These are phyloP conservation scores for Trematocara stigmaticum DNA, from an alignment of 2,113 vertebrate genomes.

Conservation along the genomic window DNA sequence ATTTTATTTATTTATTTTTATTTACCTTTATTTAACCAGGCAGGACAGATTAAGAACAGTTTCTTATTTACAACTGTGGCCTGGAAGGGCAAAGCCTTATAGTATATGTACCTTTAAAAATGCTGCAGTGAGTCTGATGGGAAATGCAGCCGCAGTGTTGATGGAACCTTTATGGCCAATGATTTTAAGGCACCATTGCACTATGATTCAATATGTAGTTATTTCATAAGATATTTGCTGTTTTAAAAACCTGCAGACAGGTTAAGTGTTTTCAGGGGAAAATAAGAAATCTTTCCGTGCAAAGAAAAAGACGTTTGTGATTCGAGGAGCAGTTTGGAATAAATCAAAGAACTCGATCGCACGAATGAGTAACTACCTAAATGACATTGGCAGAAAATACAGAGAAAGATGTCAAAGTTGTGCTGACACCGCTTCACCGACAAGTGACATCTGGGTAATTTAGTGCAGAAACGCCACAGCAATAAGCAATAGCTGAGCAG, in stretches of 20 bases:
- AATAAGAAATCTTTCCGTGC: background rate
- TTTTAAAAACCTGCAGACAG: background rate
- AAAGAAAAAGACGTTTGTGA: background rate
- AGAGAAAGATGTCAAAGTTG: background rate
- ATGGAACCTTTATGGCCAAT: background rate
- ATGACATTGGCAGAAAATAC: background rate
- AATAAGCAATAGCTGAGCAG: background rate
- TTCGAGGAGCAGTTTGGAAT: background rate
- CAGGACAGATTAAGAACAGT: no score
- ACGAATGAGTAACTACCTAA: background rate
- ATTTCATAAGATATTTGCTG: background rate
- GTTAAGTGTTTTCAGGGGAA: background rate
- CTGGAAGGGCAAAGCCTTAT: no score
- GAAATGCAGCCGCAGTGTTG: background rate
- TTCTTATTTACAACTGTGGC: no score
- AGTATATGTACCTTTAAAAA: background rate
- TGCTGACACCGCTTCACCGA: background rate
- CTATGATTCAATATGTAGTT: background rate
- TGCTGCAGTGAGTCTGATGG: background rate
- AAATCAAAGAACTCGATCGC: background rate
- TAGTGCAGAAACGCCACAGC: background rate
- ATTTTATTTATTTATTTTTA: background rate
- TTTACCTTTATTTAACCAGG: no score
- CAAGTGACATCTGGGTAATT: background rate
- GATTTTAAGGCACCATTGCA: background rate